Conservation (phyloP, 1,140 invertebrate genomes). For the Anoplophora glabripennis region DNA sequence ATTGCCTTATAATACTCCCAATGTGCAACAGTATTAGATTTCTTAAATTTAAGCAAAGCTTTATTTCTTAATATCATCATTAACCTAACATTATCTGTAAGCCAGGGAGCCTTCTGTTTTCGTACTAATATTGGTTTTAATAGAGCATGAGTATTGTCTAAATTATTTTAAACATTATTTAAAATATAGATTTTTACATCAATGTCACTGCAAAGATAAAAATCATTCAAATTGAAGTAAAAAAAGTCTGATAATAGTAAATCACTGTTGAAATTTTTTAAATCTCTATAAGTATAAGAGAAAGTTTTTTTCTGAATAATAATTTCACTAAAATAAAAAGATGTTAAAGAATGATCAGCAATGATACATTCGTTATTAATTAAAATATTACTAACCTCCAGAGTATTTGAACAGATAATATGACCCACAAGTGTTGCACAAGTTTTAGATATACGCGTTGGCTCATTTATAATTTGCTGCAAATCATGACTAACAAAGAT, state of each 20-base stretch:
- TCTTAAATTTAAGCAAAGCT: conserved; percentile 11
- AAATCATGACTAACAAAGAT: background rate
- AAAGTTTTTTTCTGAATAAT: background rate
- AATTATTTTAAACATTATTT: background rate
- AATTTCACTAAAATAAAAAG: background rate
- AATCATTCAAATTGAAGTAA: background rate
- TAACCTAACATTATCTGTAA: conserved; percentile 12
- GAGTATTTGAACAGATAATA: background rate
- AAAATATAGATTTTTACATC: background rate
- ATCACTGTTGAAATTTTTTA: background rate
- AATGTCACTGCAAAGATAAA: background rate
- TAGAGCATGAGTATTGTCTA: background rate
- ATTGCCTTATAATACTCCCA: too few relatives aligned
- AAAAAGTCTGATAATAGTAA: background rate
- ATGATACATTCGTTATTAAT: background rate
- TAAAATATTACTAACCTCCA: background rate
- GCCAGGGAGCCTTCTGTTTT: conserved; percentile 7
- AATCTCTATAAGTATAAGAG: background rate
- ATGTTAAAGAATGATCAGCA: background rate
- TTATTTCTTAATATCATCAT: conserved; percentile 7
- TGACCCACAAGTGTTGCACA: background rate
- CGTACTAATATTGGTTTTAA: background rate
- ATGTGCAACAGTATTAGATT: too few relatives aligned
- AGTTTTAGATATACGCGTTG: background rate
- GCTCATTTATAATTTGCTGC: background rate